Conservation (phyloP, 2,797 vertebrate genomes). For the Cirrhinus molitorella region DNA sequence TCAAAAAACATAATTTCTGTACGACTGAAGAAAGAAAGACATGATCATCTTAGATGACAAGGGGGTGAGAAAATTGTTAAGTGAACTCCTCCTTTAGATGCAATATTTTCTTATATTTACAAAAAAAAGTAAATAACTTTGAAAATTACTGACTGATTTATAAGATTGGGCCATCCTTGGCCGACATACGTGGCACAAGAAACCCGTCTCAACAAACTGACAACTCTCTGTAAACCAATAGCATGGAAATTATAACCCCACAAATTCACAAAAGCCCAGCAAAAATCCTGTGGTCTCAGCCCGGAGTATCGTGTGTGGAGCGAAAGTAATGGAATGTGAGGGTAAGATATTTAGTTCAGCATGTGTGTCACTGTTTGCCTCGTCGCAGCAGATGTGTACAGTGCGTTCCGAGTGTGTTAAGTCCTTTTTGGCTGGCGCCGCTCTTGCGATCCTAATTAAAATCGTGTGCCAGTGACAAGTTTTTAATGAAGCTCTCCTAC, state of each 20-base stretch:
- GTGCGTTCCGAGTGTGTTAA: constrained; percentile 23
- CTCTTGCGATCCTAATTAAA: constrained; percentile 36
- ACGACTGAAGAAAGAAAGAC: too few relatives aligned
- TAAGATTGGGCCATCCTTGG: neutral
- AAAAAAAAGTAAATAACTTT: neutral
- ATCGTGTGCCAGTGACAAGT: constrained; percentile 18
- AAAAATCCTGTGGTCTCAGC: neutral
- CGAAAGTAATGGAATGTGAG: neutral
- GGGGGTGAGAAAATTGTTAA: too few relatives aligned
- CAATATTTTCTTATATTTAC: neutral
- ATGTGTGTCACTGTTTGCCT: constrained; percentile 12
- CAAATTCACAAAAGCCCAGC: constrained; percentile 1
- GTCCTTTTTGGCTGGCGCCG: neutral
- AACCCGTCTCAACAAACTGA: constrained; percentile 10
- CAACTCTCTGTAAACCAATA: neutral
- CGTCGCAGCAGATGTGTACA: constrained; percentile 24
- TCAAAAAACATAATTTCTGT: too few relatives aligned
- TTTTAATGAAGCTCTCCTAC: constrained; percentile 27
- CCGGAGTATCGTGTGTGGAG: neutral
- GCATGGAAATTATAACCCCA: neutral
- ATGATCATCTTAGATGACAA: too few relatives aligned
- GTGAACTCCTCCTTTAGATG: neutral
- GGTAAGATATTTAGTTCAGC: neutral
- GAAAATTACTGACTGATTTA: neutral
- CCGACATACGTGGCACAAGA: neutral